These are phyloP conservation scores for Artibeus jamaicensis DNA, from an alignment of 2,797 vertebrate species.

Conservation along the genomic window DNA sequence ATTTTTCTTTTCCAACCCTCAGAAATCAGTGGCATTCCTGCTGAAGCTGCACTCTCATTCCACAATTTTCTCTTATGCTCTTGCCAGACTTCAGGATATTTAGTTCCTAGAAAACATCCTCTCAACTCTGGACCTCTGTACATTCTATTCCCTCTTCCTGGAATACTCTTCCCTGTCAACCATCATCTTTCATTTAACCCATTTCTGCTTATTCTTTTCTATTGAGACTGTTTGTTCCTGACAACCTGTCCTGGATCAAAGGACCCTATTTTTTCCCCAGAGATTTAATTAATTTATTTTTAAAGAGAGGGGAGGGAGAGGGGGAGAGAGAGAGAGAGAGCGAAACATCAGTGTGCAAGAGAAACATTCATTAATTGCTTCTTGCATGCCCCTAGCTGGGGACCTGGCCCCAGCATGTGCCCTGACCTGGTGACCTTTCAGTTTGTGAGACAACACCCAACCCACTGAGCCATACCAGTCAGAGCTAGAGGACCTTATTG, in stretches of 20 bases:
- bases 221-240: not conserved
- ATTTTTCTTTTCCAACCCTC: not conserved
- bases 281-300: too few species aligned
- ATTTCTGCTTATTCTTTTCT: not conserved
- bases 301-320: too few species aligned
- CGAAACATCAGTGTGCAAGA: too few species aligned
- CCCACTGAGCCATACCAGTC: too few species aligned
- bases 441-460: too few species aligned
- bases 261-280: too few species aligned
- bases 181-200: not conserved
- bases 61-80: not conserved
- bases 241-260: not conserved
- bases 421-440: too few species aligned
- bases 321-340: too few species aligned
- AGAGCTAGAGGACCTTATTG: too few species aligned
- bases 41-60: not conserved
- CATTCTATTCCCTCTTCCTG: not conserved
- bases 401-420: too few species aligned
- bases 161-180: not conserved
- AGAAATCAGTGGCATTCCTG: not conserved
- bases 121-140: not conserved
- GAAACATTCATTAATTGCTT: too few species aligned
- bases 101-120: not conserved
- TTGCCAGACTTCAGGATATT: not conserved
- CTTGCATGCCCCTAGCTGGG: too few species aligned